phyloP scores from a whole-genome alignment of 2,113 vertebrate species.

The Trichechus manatus region DNA sequence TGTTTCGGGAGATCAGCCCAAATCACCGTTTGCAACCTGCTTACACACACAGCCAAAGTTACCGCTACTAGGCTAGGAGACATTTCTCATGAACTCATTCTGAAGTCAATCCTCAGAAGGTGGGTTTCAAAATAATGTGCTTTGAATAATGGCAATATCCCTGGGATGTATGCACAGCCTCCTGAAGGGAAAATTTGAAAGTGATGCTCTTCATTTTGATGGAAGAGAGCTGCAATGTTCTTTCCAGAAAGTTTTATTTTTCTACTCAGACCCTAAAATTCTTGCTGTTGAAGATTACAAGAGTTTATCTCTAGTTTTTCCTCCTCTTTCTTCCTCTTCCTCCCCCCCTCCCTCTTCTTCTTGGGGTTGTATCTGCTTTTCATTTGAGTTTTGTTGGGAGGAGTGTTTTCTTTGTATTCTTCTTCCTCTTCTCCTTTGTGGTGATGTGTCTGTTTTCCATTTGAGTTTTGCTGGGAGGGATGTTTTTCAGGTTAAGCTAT shows the following conservation, averaged over 20 bases:
- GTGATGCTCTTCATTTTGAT: background rate
- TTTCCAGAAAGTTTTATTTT: background rate
- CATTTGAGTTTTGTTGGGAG: background rate
- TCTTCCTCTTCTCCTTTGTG: too few relatives aligned
- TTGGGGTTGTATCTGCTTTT: background rate
- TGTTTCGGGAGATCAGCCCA: background rate
- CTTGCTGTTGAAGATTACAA: background rate
- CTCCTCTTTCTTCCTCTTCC: too few relatives aligned
- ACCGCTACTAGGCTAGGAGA: background rate
- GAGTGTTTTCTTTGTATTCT: too few relatives aligned
- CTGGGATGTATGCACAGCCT: background rate
- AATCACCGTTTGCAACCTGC: background rate
- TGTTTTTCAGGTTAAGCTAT: too few relatives aligned
- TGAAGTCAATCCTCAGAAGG: slow-evolving; percentile 2
- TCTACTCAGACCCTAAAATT: background rate
- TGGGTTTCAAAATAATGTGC: background rate
- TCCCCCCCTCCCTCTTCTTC: too few relatives aligned
- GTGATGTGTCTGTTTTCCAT: accelerated
- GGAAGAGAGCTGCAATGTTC: slow-evolving; percentile 11
- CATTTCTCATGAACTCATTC: background rate
- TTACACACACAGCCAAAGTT: background rate
- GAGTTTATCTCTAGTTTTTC: background rate
- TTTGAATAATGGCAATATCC: background rate
- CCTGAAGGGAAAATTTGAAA: too few relatives aligned
- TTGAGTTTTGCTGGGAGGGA: background rate